Conservation (phyloP, 2,888 invertebrate genomes). For the Andrena camellia region DNA sequence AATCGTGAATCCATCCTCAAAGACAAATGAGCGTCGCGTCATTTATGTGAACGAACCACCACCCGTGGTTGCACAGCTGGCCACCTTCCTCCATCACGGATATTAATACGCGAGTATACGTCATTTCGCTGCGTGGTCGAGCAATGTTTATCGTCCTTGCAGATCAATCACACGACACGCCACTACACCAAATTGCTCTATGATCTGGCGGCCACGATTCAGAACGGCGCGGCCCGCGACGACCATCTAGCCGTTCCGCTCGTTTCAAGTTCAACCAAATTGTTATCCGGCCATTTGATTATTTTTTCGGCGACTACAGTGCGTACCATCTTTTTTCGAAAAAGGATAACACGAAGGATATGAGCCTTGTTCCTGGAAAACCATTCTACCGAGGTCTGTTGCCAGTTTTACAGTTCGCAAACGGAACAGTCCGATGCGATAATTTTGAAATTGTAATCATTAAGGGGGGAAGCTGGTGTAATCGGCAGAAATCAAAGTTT, state of each 20-base stretch:
- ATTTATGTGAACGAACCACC: slow-evolving; percentile 76
- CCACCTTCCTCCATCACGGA: slow-evolving; percentile 79
- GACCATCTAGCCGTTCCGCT: slow-evolving; percentile 22
- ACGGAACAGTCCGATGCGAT: too few relatives aligned
- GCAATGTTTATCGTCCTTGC: slow-evolving; percentile 81
- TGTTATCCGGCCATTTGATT: neutral
- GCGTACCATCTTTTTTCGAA: neutral
- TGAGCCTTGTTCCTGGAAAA: too few relatives aligned
- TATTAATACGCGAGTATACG: slow-evolving; percentile 81
- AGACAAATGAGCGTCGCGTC: slow-evolving; percentile 82
- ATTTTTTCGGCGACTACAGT: too few relatives aligned
- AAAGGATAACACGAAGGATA: too few relatives aligned
- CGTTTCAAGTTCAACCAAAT: slow-evolving; percentile 6
- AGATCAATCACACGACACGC: slow-evolving; percentile 77
- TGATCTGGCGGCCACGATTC: slow-evolving; percentile 69
- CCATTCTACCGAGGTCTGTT: too few relatives aligned
- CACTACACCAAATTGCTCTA: slow-evolving; percentile 67
- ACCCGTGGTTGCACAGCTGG: slow-evolving; percentile 80
- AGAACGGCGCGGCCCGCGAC: slow-evolving; percentile 15
- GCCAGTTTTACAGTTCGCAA: too few relatives aligned
- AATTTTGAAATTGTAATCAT: too few relatives aligned
- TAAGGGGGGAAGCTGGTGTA: too few relatives aligned
- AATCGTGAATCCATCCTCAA: slow-evolving; percentile 80
- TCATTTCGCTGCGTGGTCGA: slow-evolving; percentile 76
- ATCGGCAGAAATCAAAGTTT: too few relatives aligned